Conservation (phyloP, 2,113 vertebrate species). For the Malurus cyaneus region DNA sequence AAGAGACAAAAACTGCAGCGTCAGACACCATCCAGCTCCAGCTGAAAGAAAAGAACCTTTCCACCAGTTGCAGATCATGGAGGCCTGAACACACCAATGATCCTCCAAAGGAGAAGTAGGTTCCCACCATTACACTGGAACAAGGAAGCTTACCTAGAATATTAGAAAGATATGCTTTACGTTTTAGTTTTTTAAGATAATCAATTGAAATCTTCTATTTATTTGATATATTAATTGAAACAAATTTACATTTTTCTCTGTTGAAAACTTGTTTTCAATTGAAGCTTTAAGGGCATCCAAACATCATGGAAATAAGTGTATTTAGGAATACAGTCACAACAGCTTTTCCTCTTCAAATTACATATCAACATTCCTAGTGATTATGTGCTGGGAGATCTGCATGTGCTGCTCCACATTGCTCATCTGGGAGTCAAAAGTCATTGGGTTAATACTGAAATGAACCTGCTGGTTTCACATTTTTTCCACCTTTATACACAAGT, state of each 20-base stretch:
- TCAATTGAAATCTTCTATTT: background rate
- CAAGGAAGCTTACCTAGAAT: background rate
- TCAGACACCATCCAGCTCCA: background rate
- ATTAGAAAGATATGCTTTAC: background rate
- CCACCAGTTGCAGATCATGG: background rate
- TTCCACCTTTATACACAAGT: background rate
- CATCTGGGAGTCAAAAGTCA: background rate
- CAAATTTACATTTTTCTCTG: background rate
- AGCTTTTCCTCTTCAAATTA: background rate
- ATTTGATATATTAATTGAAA: background rate
- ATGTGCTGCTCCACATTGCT: rapidly evolving
- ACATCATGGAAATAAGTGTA: background rate
- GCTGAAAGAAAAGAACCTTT: background rate
- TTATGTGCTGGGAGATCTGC: background rate
- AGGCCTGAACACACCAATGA: background rate
- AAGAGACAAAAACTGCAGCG: background rate
- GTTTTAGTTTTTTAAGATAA: background rate
- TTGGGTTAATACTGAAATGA: background rate
- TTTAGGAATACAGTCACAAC: background rate
- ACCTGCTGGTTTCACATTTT: background rate
- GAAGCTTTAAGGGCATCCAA: background rate
- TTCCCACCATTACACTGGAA: background rate
- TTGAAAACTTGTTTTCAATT: background rate
- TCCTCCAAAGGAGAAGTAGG: background rate
- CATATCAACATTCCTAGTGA: background rate